A percentile compares a stretch with the other conserved stretches of the same genome.
Conservation (phyloP, 2,888 invertebrate genomes). For the Netelia inedita region DNA sequence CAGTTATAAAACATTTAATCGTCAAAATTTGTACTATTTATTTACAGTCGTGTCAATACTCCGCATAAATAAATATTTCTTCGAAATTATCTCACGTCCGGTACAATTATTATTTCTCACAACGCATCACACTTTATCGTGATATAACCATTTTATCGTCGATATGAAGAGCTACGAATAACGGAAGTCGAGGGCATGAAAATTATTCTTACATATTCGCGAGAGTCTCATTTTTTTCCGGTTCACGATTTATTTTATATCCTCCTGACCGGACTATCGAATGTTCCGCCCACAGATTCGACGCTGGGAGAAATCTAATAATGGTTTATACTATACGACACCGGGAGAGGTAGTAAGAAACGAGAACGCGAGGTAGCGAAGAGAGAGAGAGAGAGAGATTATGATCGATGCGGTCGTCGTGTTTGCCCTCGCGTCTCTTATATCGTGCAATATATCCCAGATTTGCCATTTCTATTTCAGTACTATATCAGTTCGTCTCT, state of each 20-base stretch:
- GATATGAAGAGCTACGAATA: not conserved
- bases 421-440: conserved; percentile 34
- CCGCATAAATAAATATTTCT: too few species aligned
- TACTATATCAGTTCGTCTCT: conserved; percentile 1
- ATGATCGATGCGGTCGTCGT: conserved; percentile 53
- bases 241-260: conserved; percentile 22
- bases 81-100: too few species aligned
- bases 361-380: conserved; percentile 8
- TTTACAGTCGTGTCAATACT: too few species aligned
- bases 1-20: too few species aligned
- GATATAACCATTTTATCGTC: not conserved
- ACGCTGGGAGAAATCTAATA: conserved; percentile 24
- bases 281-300: conserved; percentile 11
- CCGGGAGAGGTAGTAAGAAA: not conserved
- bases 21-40: too few species aligned
- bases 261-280: conserved; percentile 10
- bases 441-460: conserved; percentile 47
- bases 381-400: conserved; percentile 26
- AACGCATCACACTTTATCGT: not conserved
- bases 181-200: not conserved
- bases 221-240: conserved; percentile 14
- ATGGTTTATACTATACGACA: conserved; percentile 13
- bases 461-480: conserved; percentile 57
- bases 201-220: conserved; percentile 30
- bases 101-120: not conserved